Conservation (phyloP, 2,797 vertebrate species). For the Chanos chanos region DNA sequence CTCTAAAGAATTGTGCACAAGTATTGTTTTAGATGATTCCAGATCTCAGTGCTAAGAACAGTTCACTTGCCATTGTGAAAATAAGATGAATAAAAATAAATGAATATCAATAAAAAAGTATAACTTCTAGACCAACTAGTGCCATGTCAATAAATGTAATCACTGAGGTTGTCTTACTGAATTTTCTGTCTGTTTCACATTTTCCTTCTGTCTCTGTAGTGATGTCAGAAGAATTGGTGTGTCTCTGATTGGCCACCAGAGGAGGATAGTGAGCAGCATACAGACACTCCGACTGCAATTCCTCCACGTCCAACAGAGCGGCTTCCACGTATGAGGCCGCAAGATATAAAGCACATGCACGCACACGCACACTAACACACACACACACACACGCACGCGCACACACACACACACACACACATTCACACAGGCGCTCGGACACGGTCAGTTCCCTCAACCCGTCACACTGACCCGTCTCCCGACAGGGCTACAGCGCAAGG, state of each 20-base stretch:
- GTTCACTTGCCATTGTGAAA: too few relatives aligned
- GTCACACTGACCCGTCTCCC: background rate
- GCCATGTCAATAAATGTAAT: too few relatives aligned
- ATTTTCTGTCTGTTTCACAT: background rate
- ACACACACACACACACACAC: constrained; percentile 10
- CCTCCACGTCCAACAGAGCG: constrained; percentile 89
- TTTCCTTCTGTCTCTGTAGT: constrained; percentile 46
- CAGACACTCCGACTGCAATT: constrained; percentile 95
- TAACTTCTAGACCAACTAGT: too few relatives aligned
- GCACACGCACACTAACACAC: background rate
- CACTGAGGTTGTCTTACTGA: too few relatives aligned
- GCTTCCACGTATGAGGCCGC: constrained; percentile 81
- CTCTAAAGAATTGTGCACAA: too few relatives aligned
- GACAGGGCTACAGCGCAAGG: constrained; percentile 14
- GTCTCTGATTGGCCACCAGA: constrained; percentile 84
- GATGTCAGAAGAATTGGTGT: constrained; percentile 75
- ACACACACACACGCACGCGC: background rate
- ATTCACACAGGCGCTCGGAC: constrained; percentile 13
- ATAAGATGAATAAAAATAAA: too few relatives aligned
- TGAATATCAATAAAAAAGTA: too few relatives aligned
- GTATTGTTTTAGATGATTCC: too few relatives aligned
- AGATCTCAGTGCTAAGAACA: too few relatives aligned
- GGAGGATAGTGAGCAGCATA: constrained; percentile 99
- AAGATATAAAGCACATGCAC: constrained; percentile 36
- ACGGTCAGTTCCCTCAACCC: too few relatives aligned